These are phyloP conservation scores for Gracilinanus agilis DNA, from an alignment of 2,113 vertebrate genomes.

Conservation along the genomic window DNA sequence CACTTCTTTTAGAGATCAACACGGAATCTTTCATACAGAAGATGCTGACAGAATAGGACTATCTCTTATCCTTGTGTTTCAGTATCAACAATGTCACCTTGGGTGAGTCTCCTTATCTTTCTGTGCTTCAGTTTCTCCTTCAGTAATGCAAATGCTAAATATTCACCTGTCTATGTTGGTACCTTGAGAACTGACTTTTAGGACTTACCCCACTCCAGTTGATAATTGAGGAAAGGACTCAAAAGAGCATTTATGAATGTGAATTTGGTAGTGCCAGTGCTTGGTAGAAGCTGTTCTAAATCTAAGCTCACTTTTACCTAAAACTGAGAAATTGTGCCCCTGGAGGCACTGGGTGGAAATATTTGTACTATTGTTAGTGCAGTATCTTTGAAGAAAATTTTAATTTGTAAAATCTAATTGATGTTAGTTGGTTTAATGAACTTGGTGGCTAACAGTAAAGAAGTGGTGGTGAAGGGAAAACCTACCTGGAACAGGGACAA, in stretches of 20 bases:
- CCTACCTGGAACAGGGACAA: neutral
- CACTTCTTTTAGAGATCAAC: neutral
- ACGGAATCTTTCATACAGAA: neutral
- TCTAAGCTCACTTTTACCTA: too few species aligned
- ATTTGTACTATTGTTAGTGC: neutral
- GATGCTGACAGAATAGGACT: neutral
- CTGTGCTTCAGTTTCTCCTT: constrained; percentile 41
- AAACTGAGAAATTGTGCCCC: neutral
- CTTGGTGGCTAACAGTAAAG: neutral
- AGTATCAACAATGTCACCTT: neutral
- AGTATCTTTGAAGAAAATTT: neutral
- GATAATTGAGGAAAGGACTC: neutral
- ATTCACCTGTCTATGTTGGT: neutral
- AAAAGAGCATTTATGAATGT: neutral
- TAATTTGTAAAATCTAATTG: neutral
- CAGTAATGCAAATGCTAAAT: neutral
- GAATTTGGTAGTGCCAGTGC: neutral
- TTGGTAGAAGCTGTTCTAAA: neutral
- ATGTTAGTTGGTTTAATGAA: neutral
- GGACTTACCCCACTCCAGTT: neutral
- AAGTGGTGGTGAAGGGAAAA: neutral
- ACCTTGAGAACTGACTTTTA: neutral
- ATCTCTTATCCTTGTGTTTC: neutral
- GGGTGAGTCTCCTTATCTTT: constrained; percentile 7
- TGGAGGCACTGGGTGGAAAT: neutral